A percentile compares a stretch with the other conserved stretches of the same genome.
Conservation (phyloP, 2,888 invertebrate species). For the Julus scandinavius region DNA sequence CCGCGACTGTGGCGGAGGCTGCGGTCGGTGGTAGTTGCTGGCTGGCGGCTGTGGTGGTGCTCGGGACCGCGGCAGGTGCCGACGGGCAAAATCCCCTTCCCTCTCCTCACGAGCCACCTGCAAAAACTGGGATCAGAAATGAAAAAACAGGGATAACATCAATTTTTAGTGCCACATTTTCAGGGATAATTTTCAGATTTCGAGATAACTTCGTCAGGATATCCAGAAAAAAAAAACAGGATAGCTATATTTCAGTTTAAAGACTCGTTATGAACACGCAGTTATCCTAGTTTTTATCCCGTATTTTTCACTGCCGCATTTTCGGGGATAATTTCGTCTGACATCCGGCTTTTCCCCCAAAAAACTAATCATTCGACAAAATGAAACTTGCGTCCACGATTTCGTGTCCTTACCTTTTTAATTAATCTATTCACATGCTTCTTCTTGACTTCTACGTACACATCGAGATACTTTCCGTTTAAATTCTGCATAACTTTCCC, state of each 20-base stretch:
- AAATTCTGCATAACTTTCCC: conserved; percentile 96
- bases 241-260: too few relatives aligned
- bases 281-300: too few relatives aligned
- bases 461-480: conserved; percentile 97
- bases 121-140: not conserved
- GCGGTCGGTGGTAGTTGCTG: not conserved
- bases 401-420: conserved; percentile 11
- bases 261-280: too few relatives aligned
- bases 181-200: not conserved
- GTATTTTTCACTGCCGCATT: too few relatives aligned
- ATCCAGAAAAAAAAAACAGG: too few relatives aligned
- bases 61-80: not conserved
- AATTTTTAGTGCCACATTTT: not conserved
- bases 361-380: too few relatives aligned
- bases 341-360: too few relatives aligned
- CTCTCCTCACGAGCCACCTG: conserved; percentile 2
- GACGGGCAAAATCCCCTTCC: not conserved
- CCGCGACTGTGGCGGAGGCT: too few relatives aligned
- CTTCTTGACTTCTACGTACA: conserved; percentile 99
- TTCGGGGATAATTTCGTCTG: too few relatives aligned
- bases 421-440: conserved; percentile 68
- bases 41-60: not conserved
- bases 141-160: not conserved
- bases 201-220: too few relatives aligned
- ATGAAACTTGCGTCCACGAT: too few relatives aligned